phyloP scores from a whole-genome alignment of 2,797 vertebrate genomes.

The Acridotheres tristis region DNA sequence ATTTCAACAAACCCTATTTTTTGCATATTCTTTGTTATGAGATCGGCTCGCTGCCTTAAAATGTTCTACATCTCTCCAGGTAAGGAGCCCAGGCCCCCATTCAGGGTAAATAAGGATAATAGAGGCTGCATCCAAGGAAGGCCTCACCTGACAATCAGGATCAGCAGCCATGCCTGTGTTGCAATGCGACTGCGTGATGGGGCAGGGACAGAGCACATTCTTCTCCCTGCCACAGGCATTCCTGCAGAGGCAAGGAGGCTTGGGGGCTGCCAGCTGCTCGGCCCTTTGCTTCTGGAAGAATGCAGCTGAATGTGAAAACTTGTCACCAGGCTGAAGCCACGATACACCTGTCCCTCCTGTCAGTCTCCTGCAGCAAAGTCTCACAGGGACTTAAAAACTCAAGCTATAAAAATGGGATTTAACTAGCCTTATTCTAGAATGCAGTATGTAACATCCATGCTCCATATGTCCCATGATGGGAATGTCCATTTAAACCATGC shows the following conservation, averaged over 20 bases:
- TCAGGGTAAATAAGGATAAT: background rate
- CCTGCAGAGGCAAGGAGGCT: slow-evolving; percentile 59
- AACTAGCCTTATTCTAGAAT: slow-evolving; percentile 69
- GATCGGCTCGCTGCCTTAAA: background rate
- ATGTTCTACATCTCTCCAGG: background rate
- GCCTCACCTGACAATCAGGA: slow-evolving; percentile 32
- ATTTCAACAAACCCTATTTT: background rate
- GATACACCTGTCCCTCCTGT: slow-evolving; percentile 81
- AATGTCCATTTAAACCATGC: slow-evolving; percentile 64
- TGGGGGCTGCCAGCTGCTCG: slow-evolving; percentile 72
- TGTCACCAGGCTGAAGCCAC: slow-evolving; percentile 74
- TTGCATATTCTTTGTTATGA: background rate
- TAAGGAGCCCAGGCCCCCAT: background rate
- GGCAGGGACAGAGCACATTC: slow-evolving; percentile 52
- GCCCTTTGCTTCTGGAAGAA: slow-evolving; percentile 73
- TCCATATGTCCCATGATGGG: slow-evolving; percentile 53
- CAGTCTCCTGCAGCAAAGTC: slow-evolving; percentile 74
- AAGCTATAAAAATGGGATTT: slow-evolving; percentile 75
- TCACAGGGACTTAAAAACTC: slow-evolving; percentile 70
- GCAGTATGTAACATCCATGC: slow-evolving; percentile 45
- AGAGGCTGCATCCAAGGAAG: background rate
- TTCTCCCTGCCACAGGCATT: slow-evolving; percentile 70
- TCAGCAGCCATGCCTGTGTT: background rate
- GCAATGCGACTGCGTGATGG: background rate
- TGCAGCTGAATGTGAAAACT: slow-evolving; percentile 73